phyloP scores from a whole-genome alignment of 2,888 invertebrate species.

The Stomorhina lunata region DNA sequence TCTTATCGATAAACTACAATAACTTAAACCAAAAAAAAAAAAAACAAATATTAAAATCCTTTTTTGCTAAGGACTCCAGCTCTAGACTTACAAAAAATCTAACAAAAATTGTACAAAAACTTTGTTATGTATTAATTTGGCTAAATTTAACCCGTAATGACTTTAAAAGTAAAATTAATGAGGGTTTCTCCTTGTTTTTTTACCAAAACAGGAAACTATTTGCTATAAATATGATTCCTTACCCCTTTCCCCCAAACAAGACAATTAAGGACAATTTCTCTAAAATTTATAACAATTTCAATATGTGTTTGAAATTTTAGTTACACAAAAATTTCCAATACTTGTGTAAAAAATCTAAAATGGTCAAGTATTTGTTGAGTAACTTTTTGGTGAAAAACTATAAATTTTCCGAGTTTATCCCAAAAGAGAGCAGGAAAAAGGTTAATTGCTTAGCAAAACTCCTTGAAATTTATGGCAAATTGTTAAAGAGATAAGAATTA shows the following conservation, averaged over 20 bases:
- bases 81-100: background rate
- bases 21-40: too few species aligned
- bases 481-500: slow-evolving; percentile 34
- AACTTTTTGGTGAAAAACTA: slow-evolving; percentile 35
- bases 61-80: slow-evolving; percentile 41
- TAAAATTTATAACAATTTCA: slow-evolving; percentile 60
- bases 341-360: background rate
- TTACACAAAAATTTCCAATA: slow-evolving; percentile 21
- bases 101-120: slow-evolving; percentile 56
- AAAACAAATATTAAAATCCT: slow-evolving; percentile 62
- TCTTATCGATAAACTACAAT: slow-evolving; percentile 69
- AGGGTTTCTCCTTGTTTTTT: slow-evolving; percentile 74
- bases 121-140: slow-evolving; percentile 79
- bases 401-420: slow-evolving; percentile 47
- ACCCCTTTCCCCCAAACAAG: slow-evolving; percentile 1
- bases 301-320: slow-evolving; percentile 45
- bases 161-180: slow-evolving; percentile 81
- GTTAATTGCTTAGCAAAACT: slow-evolving; percentile 57
- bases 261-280: slow-evolving; percentile 59
- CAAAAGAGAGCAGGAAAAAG: slow-evolving; percentile 12
- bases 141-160: slow-evolving; percentile 80
- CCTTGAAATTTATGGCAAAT: slow-evolving; percentile 59
- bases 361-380: slow-evolving; percentile 48
- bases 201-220: slow-evolving; percentile 60
- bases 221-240: slow-evolving; percentile 28